Percentiles rank a stretch among this genome's conserved stretches.
Conservation (phyloP, 2,113 vertebrate species). For the Leptosomus discolor region DNA sequence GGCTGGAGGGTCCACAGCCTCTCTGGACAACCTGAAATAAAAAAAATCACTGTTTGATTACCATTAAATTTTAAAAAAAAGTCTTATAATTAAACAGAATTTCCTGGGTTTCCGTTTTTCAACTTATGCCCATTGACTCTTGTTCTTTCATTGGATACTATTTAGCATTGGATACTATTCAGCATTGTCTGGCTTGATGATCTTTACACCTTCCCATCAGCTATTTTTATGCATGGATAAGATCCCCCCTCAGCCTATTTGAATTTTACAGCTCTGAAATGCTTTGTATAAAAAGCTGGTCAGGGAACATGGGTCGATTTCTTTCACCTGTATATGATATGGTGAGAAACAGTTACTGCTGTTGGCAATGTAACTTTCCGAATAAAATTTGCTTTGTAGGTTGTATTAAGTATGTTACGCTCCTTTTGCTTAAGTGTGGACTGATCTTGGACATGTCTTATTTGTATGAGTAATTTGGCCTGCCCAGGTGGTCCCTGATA, state of each 20-base stretch:
- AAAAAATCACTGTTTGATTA: background rate
- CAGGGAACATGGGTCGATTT: rapidly evolving
- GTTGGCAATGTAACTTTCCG: background rate
- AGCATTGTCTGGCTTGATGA: background rate
- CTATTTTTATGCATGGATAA: background rate
- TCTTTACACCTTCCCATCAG: background rate
- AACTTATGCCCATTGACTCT: background rate
- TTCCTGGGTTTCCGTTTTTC: background rate
- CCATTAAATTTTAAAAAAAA: background rate
- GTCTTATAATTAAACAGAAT: background rate
- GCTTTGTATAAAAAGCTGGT: background rate
- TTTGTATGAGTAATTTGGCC: background rate
- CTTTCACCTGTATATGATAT: background rate
- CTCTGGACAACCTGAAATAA: background rate
- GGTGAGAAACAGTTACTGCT: background rate
- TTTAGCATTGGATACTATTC: background rate
- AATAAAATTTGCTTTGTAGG: background rate
- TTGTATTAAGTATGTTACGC: background rate
- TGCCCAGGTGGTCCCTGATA: background rate
- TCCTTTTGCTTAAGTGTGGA: background rate
- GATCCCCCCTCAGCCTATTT: background rate
- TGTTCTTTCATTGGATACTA: background rate
- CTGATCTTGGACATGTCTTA: background rate
- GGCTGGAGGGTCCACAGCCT: background rate
- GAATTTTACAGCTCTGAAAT: background rate